Evolutionary conservation across 2,888 invertebrate species (phyloP).

Genomic region (Micropterix aruncella): DNA sequence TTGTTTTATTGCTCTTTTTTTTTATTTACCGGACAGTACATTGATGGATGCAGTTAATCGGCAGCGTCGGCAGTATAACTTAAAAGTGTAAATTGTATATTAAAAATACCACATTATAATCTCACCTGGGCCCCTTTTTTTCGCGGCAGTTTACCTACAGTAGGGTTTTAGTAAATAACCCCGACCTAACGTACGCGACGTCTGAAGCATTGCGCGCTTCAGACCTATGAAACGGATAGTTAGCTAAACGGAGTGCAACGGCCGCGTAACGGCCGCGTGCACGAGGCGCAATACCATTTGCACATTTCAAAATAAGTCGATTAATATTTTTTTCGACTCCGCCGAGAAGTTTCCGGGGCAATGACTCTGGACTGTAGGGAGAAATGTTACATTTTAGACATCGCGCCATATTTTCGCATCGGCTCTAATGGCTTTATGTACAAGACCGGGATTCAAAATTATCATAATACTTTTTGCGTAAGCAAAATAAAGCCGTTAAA

Average conservation of each 20-base stretch:
- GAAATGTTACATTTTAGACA: slow-evolving; percentile 36
- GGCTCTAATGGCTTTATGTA: slow-evolving; percentile 11
- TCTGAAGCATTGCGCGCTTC: slow-evolving; percentile 45
- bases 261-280: slow-evolving; percentile 8
- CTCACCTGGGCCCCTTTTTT: slow-evolving; percentile 38
- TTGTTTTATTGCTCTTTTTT: too few species aligned
- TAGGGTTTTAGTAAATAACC: slow-evolving; percentile 15
- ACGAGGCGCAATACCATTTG: slow-evolving; percentile 7
- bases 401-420: slow-evolving; percentile 15
- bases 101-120: slow-evolving; percentile 18
- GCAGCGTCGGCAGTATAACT: not conserved
- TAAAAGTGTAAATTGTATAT: slow-evolving; percentile 1
- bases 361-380: slow-evolving; percentile 43
- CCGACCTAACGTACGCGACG: slow-evolving; percentile 39
- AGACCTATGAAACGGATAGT: slow-evolving; percentile 32
- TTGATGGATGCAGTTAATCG: too few species aligned
- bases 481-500: too few species aligned
- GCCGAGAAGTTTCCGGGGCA: slow-evolving; percentile 28
- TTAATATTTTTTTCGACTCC: slow-evolving; percentile 20
- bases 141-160: slow-evolving; percentile 21
- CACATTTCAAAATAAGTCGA: slow-evolving; percentile 8
- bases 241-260: slow-evolving; percentile 18
- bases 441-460: too few species aligned
- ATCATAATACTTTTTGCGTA: too few species aligned
- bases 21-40: too few species aligned